These are phyloP conservation scores for Hemicrepidius hirtus DNA, from an alignment of 2,888 invertebrate genomes.

Conservation along the genomic window DNA sequence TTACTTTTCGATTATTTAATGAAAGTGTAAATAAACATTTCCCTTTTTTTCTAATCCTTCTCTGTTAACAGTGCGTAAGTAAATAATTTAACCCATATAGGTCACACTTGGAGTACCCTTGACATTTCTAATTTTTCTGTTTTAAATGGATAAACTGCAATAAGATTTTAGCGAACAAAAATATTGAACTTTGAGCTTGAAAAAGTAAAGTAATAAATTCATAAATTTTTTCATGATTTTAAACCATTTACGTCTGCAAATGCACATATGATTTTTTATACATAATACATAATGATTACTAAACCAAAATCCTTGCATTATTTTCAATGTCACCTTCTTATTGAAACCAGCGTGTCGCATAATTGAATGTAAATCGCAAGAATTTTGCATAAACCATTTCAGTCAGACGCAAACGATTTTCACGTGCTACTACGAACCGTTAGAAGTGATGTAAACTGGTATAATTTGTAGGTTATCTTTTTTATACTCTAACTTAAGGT, in stretches of 20 bases:
- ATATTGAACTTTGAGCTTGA: conserved; percentile 1
- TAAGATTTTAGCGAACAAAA: conserved; percentile 18
- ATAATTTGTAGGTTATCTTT: conserved; percentile 34
- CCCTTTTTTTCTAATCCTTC: too few species aligned
- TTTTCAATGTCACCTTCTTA: conserved; percentile 44
- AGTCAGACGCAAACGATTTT: conserved; percentile 36
- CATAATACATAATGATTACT: neutral
- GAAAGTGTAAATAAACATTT: too few species aligned
- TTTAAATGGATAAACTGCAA: conserved; percentile 33
- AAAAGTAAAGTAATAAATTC: neutral
- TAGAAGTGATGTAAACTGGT: conserved; percentile 40
- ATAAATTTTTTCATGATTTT: neutral
- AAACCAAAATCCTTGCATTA: conserved; percentile 29
- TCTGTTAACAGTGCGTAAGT: neutral
- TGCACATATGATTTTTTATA: conserved; percentile 8
- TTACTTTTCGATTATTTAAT: too few species aligned
- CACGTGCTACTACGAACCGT: conserved; percentile 43
- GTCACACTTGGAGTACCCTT: conserved; percentile 12
- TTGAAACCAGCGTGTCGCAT: conserved; percentile 30
- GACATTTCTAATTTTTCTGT: conserved; percentile 36
- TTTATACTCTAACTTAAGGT: neutral
- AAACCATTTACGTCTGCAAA: conserved; percentile 1
- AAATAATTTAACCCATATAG: conserved; percentile 18
- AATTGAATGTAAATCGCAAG: conserved; percentile 39
- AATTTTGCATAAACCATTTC: conserved; percentile 30